Percentiles rank a stretch among this genome's conserved stretches.
These are phyloP conservation scores for Drosophila melanosoma DNA, from an alignment of 2,888 invertebrate genomes.

Conservation along the genomic window DNA sequence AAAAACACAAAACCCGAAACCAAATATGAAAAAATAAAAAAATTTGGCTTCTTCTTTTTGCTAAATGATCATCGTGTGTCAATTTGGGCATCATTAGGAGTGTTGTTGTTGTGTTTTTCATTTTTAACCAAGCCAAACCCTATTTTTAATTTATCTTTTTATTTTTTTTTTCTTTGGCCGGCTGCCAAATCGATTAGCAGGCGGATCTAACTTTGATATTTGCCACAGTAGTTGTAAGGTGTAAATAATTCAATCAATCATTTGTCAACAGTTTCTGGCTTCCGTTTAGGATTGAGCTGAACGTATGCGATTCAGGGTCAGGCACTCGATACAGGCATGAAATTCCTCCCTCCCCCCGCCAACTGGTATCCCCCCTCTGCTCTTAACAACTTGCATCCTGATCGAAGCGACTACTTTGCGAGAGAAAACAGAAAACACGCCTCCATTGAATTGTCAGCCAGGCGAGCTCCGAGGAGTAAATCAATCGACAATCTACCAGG, in stretches of 20 bases:
- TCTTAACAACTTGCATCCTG: constrained; percentile 48
- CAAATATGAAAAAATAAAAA: constrained; percentile 24
- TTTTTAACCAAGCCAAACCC: constrained; percentile 59
- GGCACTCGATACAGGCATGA: constrained; percentile 21
- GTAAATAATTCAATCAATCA: constrained; percentile 81
- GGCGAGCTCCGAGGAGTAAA: constrained; percentile 46
- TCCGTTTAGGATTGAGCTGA: constrained; percentile 62
- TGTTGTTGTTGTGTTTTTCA: constrained; percentile 35
- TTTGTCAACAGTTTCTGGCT: constrained; percentile 78
- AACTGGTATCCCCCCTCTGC: neutral
- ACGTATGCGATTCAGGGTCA: constrained; percentile 65
- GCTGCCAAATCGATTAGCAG: constrained; percentile 79
- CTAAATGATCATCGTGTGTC: constrained; percentile 77
- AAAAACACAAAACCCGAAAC: constrained; percentile 16
- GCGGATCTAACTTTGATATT: constrained; percentile 78
- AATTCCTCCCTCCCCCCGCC: neutral
- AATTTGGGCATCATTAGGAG: constrained; percentile 81
- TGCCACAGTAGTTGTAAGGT: constrained; percentile 73
- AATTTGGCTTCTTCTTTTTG: constrained; percentile 66
- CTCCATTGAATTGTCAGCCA: constrained; percentile 70
- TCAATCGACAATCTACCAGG: constrained; percentile 68
- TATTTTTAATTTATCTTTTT: constrained; percentile 53
- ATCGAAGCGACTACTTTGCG: constrained; percentile 30
- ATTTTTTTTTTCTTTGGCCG: constrained; percentile 22
- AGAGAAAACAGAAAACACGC: constrained; percentile 25